A percentile compares a stretch with the other conserved stretches of the same genome.
phyloP scores from a whole-genome alignment of 2,113 vertebrate genomes.

The Ammospiza nelsoni region DNA sequence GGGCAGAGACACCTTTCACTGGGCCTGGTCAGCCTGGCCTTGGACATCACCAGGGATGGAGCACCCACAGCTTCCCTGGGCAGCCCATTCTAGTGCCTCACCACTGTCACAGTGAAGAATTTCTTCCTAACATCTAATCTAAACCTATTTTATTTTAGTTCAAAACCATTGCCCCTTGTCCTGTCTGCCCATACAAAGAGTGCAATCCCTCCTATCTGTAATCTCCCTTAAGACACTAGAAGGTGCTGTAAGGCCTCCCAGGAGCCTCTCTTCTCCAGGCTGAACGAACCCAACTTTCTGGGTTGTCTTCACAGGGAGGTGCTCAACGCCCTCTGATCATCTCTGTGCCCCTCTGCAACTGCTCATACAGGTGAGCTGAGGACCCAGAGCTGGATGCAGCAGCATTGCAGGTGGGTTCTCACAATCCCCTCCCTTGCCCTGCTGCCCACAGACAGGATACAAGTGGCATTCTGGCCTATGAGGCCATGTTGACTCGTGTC shows the following conservation, averaged over 20 bases:
- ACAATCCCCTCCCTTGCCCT: not conserved
- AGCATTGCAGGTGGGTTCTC: not conserved
- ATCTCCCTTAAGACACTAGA: not conserved
- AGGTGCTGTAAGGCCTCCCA: fast-evolving
- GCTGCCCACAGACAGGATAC: not conserved
- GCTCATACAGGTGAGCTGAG: too few species aligned
- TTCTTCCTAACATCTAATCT: not conserved
- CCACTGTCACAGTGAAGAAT: not conserved
- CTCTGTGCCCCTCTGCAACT: not conserved
- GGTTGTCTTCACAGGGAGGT: not conserved
- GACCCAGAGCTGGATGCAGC: not conserved
- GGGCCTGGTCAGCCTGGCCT: not conserved
- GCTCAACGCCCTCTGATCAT: not conserved
- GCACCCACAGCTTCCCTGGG: not conserved
- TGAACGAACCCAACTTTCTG: not conserved
- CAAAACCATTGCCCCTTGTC: not conserved
- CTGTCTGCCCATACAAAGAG: not conserved
- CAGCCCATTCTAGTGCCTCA: not conserved
- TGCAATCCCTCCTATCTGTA: not conserved
- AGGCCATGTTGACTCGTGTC: not conserved
- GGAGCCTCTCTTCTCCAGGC: not conserved
- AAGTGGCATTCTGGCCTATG: not conserved
- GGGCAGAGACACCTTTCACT: not conserved
- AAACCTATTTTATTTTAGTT: not conserved
- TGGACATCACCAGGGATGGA: not conserved